Evolutionary conservation across 2,113 vertebrate genomes (phyloP), one percentile per base, ranked within the genome.

Genomic region (Polypterus senegalus): DNA sequence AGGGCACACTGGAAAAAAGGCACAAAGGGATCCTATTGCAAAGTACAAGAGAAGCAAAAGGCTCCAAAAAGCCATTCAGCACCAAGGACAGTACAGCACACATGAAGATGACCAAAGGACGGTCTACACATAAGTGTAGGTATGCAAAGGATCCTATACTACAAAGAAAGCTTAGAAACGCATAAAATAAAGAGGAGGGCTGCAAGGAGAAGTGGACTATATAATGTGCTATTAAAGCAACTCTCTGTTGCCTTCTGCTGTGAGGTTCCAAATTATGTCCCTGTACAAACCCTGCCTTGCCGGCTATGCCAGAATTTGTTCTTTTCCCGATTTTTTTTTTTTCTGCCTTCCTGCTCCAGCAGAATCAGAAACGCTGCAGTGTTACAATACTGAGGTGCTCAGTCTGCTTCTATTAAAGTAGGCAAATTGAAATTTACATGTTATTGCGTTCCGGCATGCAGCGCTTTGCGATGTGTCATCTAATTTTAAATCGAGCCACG

Each of bases 341-440:
- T 51, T 9, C 49, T 51, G 49, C 6, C 49, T 51, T 27, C 27
- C 27, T 27, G 27, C 49, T 7, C 49, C 6, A 51, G 6, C 49
- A 51, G 9, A 51, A 51, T 7, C 49, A 51, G 6, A n/a, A 67
- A 61, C 44, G 9, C 51, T 51, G 48, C 58, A 4, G 63, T 61
- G 58, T 9, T 52, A 66, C 4, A 58, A 59, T 48, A 27, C 65
- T 55, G 58, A 27, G 8, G 59, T 65, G 62, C 71, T 59, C 4
- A 27, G 27, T 27, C 60, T 67, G 1, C 65, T 70, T 70, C 71
- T 67, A 65, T 72, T 70, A 76, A 73, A 80, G 58, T 51, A 66
- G 76, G 68, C 11, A 68, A 76, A 67, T 51, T 69, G 70, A 77
- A 82, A 79, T 78, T 66, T 83, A 81, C 73, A 77, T 70, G 77